phyloP scores from a whole-genome alignment of 2,888 invertebrate species.

The Dryadula phaetusa region DNA sequence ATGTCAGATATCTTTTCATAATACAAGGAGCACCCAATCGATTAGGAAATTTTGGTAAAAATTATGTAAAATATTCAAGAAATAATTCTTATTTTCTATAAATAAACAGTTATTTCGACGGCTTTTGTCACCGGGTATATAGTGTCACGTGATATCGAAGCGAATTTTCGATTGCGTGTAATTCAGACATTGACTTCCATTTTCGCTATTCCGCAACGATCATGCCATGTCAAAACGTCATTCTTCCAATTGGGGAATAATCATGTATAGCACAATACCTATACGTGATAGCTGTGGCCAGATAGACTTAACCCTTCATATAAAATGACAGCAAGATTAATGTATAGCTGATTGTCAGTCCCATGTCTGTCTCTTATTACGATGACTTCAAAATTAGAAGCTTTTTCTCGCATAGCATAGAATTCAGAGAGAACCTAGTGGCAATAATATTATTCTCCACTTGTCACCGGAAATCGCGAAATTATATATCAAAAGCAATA shows the following conservation, averaged over 20 bases:
- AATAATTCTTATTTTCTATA: background rate
- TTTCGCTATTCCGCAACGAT: conserved; percentile 57
- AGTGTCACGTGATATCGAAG: conserved; percentile 46
- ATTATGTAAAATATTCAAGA: background rate
- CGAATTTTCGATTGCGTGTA: conserved; percentile 60
- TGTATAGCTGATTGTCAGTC: background rate
- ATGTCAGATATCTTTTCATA: no score
- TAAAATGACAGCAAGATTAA: conserved; percentile 8
- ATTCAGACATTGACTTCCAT: conserved; percentile 62
- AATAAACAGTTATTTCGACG: conserved; percentile 7
- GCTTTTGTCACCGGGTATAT: conserved; percentile 25
- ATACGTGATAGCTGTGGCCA: conserved; percentile 10
- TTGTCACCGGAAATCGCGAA: no score
- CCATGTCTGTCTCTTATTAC: background rate
- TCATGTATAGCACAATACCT: conserved; percentile 43
- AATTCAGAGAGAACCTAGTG: no score
- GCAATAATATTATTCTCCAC: no score
- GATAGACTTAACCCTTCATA: conserved; percentile 8
- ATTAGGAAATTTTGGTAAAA: background rate
- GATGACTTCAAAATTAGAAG: background rate
- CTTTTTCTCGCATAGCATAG: no score
- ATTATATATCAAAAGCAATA: no score
- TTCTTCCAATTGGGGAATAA: conserved; percentile 50
- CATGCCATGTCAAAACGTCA: conserved; percentile 67
- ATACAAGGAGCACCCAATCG: no score